Base-by-base conservation (phyloP, 2,113 vertebrate species). In the Corythornis madagascariensis region DNA sequence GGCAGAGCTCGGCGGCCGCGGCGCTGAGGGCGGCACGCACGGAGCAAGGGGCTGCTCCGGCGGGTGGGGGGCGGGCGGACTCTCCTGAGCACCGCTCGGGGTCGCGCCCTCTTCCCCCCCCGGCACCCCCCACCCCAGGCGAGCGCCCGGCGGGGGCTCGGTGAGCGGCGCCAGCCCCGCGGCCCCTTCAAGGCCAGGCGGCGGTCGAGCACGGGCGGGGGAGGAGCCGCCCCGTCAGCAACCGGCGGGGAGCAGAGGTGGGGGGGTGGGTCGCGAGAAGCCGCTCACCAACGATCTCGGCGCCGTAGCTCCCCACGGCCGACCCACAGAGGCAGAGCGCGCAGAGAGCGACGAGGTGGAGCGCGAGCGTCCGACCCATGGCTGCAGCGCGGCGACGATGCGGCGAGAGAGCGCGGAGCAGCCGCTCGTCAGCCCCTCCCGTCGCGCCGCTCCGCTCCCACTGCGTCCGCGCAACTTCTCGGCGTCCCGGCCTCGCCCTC, bases 271-370 rank as follows among this genome's bases (percentile, higher is more conserved):
- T 10, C 38, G 26, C n/a, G 31, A 18, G 31, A 35, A 47, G 47
- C 22, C 65, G 67, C 83, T 84, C 83, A 88, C 88, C 28, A 13
- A 3, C 28, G 42, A n/a, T 3, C n/a, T 11, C 21, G 24, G 3
- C 0, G 28, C 1, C 13, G 20, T 0, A 1, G 22, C 2, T 4
- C 15, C 9, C 21, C 22, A 4, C 61, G 20, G 31, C 12, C 63
- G 53, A 55, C 38, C 47, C 86, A 15, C 45, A 43, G 33, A 84
- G 42, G 28, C 50, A 67, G 33, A 31, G 48, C 47, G 92, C n/a
- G 56, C 73, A 86, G 12, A 85, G 33, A 24, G 71, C 86, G 42
- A 35, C 7, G 11, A 90, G 13, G 4, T n/a, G 14, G 11, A 92
- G 53, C 22, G 50, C 15, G 13, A 60, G 10, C 4, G 10, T 6